Evolutionary conservation across 2,797 vertebrate genomes (phyloP), one percentile per base, ranked within the genome.

Genomic region (Sebastes wilsoni): DNA sequence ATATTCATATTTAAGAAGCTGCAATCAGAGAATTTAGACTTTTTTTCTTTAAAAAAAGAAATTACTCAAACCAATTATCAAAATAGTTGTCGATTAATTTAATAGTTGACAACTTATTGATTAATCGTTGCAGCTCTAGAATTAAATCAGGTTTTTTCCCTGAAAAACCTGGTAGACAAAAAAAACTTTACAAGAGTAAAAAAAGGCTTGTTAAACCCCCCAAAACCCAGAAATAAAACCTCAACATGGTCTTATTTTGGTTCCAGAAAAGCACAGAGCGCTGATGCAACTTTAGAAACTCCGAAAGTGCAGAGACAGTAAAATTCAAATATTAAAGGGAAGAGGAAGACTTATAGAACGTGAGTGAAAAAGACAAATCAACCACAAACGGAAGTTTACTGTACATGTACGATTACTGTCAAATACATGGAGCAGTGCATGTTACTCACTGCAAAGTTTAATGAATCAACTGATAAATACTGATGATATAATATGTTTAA

Each of bases 371-470:
- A 14, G 1, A n/a, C 55, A 28, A 52, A 46, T 34, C n/a, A 62
- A 27, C 28, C 71, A 32, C 59, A 70, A 38, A 83, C 7, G 34
- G 82, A 76, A 72, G 72, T 83, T 20, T 16, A 34, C 5, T 58
- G 28, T 23, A 22, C 16, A 14, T 18, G 54, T 14, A 7, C 1
- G 0, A 1, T 70, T 9, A n/a, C 20, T 28, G 22, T 32, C 1
- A 25, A n/a, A 25, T 1, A 27, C 18, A 27, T 7, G 11, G 4
- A 55, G 11, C 11, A 12, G 22, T 32, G 3, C 42, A 25, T 16
- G 38, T 38, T 38, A 6, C 46, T 55, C 58, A 20, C 58, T 30
- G 52, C 59, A 71, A 46, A 49, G 11, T 22, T 60, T 3, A n/a
- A 62, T 56, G 4, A 75, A 55, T n/a, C 1, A 25, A 32, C 20